Evolutionary conservation across 2,797 vertebrate genomes (phyloP), one percentile per base, ranked within the genome.

Genomic region (Falco rusticolus): DNA sequence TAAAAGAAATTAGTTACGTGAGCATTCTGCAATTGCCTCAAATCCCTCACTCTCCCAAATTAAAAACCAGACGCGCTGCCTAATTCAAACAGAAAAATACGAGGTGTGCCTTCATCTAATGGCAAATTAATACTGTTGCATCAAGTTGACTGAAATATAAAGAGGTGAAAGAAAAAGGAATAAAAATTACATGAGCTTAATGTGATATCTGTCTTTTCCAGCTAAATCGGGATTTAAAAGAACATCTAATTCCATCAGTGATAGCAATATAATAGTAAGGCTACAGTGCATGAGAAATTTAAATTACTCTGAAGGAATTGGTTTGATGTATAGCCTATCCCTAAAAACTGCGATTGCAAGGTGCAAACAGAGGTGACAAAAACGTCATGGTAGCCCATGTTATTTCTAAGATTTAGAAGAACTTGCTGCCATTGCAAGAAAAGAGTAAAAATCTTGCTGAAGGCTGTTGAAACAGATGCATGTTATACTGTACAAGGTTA

Each of bases 1-100:
- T 92, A 91, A 94, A 96, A 89, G 56, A 85, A 91, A 86, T 93
- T 86, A 95, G 45, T 82, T 95, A 91, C 8, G 41, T n/a, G 95
- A 93, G 39, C 21, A 51, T 72, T 91, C 83, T 68, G 43, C n/a
- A 92, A 39, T 92, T 91, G 94, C 17, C 64, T 95, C 41, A 90
- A 63, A 95, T 54, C 26, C 39, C 84, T 91, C 61, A 91, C 72
- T 90, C 59, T 95, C 29, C 20, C 43, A 94, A 96, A 94, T 88
- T 70, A 93, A 92, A 78, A 77, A 85, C 17, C 45, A 96, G 77
- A 93, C 18, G 5, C 4, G 14, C 7, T 71, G 74, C 39, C 50
- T 95, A 88, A 93, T 80, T 60, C 54, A 89, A 87, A 94, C 33
- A 94, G 41, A 94, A 78, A 92, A 90, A 92, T 74, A 94, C 0